Percentiles rank a stretch among this genome's conserved stretches.
phyloP scores from a whole-genome alignment of 1,140 invertebrate genomes.

The Heliconius melpomene region DNA sequence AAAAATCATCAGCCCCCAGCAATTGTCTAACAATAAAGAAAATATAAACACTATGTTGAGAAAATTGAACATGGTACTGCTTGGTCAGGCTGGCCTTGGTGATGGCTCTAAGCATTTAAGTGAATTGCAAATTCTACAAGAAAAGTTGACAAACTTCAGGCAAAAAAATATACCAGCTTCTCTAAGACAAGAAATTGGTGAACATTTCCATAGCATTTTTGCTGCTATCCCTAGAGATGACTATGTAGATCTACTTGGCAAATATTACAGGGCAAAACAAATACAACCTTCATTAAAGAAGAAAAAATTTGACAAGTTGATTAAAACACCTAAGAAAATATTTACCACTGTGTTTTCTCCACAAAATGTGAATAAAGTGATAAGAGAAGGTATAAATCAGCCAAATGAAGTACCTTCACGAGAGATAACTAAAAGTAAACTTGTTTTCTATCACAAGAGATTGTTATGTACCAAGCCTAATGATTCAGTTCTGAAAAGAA shows the following conservation, averaged over 20 bases:
- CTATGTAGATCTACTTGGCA: conserved; percentile 72
- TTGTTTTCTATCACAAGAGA: conserved; percentile 55
- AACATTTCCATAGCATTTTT: conserved; percentile 79
- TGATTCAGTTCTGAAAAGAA: conserved; percentile 49
- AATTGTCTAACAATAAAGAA: conserved; percentile 73
- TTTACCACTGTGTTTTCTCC: conserved; percentile 38
- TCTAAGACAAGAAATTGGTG: conserved; percentile 74
- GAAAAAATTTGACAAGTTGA: conserved; percentile 48
- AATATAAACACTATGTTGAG: conserved; percentile 68
- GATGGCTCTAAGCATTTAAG: conserved; percentile 76
- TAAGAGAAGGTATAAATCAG: conserved; percentile 12
- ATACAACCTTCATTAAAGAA: conserved; percentile 37
- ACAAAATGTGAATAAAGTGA: not conserved
- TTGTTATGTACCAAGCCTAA: conserved; percentile 47
- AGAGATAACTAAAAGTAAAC: conserved; percentile 44
- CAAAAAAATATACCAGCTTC: conserved; percentile 66
- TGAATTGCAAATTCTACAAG: conserved; percentile 69
- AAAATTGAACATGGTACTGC: conserved; percentile 80
- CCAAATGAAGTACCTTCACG: conserved; percentile 17
- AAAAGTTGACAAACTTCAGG: conserved; percentile 66
- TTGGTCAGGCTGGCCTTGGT: conserved; percentile 80
- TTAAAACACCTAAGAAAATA: conserved; percentile 46
- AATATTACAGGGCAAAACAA: conserved; percentile 58
- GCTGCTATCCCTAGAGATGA: conserved; percentile 70
- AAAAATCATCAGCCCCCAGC: conserved; percentile 72